These are phyloP conservation scores for Parascotia fuliginaria DNA, from an alignment of 2,888 invertebrate genomes.

Conservation along the genomic window DNA sequence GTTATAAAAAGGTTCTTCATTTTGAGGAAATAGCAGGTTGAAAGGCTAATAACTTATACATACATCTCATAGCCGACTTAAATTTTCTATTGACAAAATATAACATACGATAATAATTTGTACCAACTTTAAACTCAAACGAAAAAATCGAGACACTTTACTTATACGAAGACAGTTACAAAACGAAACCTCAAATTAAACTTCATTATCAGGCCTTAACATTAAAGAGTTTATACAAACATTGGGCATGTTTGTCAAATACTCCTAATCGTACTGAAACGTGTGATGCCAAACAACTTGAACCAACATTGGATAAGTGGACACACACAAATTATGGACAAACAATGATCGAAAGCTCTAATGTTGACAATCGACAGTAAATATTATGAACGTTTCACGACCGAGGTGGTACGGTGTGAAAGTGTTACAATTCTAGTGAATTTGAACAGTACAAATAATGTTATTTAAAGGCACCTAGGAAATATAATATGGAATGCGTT, in stretches of 20 bases:
- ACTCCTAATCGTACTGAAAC: conserved; percentile 49
- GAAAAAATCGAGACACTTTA: not conserved
- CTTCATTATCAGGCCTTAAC: conserved; percentile 23
- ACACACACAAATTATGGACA: conserved; percentile 50
- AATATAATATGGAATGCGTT: not conserved
- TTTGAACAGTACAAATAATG: not conserved
- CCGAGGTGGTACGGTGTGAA: conserved; percentile 33
- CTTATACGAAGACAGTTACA: not conserved
- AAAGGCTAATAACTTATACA: no score
- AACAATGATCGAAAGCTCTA: conserved; percentile 57
- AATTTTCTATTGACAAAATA: no score
- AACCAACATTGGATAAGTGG: conserved; percentile 56
- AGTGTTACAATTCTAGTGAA: conserved; percentile 6
- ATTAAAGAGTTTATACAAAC: conserved; percentile 40
- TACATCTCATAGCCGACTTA: no score
- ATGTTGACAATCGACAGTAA: conserved; percentile 61
- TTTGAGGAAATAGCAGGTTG: no score
- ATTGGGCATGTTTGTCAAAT: conserved; percentile 29
- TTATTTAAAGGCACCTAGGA: not conserved
- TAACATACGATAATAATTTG: not conserved
- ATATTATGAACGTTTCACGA: conserved; percentile 40
- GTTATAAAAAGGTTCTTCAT: no score
- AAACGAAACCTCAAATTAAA: conserved; percentile 12
- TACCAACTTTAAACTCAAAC: not conserved
- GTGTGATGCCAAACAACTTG: conserved; percentile 40